Conservation (phyloP, 2,888 invertebrate species). For the Lottia scabra region DNA sequence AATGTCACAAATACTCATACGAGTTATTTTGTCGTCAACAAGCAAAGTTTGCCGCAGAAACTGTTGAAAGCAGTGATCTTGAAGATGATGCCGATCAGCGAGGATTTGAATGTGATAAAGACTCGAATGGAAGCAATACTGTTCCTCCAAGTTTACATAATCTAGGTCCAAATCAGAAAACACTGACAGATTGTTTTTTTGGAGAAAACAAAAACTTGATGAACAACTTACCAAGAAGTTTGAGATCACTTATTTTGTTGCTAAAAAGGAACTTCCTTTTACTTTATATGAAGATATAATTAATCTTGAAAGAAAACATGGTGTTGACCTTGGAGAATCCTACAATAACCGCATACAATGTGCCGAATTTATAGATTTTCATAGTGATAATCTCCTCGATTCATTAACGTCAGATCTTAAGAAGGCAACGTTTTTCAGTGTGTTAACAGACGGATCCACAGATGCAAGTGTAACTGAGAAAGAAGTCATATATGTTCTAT, state of each 20-base stretch:
- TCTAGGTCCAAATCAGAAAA: too few species aligned
- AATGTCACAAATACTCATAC: too few species aligned
- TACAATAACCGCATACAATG: slow-evolving; percentile 10
- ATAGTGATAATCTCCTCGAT: not conserved
- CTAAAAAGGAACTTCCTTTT: slow-evolving; percentile 13
- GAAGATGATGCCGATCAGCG: too few species aligned
- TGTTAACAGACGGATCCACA: not conserved
- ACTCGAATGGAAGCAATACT: too few species aligned
- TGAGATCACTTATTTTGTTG: slow-evolving; percentile 7
- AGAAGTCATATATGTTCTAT: not conserved
- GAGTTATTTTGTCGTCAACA: too few species aligned
- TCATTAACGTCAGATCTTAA: not conserved
- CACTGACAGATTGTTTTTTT: too few species aligned
- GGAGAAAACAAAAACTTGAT: not conserved
- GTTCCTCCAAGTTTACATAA: too few species aligned
- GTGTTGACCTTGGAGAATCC: slow-evolving; percentile 10
- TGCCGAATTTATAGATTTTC: not conserved
- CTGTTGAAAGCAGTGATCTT: too few species aligned
- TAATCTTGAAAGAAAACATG: slow-evolving; percentile 7
- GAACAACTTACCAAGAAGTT: not conserved
- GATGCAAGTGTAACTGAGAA: not conserved
- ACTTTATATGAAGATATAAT: slow-evolving; percentile 8
- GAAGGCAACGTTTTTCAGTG: not conserved
- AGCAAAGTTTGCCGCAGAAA: too few species aligned
- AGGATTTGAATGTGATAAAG: too few species aligned